Conservation (phyloP, 1,140 invertebrate species). For the Hypsibius dujardini region DNA sequence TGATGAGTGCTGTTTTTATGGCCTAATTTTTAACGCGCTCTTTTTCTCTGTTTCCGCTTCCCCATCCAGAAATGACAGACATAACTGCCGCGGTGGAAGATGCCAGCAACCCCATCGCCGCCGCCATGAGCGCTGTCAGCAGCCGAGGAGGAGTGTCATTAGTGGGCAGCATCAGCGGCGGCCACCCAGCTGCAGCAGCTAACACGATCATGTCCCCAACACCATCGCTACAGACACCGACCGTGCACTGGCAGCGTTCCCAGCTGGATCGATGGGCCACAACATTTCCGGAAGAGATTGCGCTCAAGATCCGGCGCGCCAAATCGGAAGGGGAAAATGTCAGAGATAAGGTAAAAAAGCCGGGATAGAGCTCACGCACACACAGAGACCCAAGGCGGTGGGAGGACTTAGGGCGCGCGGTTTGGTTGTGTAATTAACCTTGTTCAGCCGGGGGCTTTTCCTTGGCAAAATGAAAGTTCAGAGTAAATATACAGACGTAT, state of each 20-base stretch:
- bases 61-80: too few relatives aligned
- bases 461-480: not conserved
- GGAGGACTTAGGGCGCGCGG: not conserved
- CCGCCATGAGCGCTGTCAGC: too few relatives aligned
- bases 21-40: too few relatives aligned
- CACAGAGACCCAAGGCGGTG: not conserved
- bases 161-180: too few relatives aligned
- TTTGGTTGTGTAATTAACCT: not conserved
- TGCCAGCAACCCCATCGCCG: too few relatives aligned
- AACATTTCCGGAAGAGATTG: slow-evolving; percentile 11
- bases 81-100: too few relatives aligned
- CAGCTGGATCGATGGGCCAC: slow-evolving; percentile 3
- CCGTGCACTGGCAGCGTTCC: not conserved
- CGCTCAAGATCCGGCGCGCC: not conserved
- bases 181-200: too few relatives aligned
- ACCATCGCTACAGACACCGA: not conserved
- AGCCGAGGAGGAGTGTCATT: too few relatives aligned
- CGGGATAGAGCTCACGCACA: not conserved
- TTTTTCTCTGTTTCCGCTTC: too few relatives aligned
- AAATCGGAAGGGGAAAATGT: slow-evolving; percentile 11
- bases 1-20: too few relatives aligned
- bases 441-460: not conserved
- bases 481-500: not conserved
- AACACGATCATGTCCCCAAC: too few relatives aligned
- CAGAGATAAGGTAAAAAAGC: not conserved